Base-by-base conservation (phyloP, 2,113 vertebrate genomes). In the Glaucidium brasilianum region DNA sequence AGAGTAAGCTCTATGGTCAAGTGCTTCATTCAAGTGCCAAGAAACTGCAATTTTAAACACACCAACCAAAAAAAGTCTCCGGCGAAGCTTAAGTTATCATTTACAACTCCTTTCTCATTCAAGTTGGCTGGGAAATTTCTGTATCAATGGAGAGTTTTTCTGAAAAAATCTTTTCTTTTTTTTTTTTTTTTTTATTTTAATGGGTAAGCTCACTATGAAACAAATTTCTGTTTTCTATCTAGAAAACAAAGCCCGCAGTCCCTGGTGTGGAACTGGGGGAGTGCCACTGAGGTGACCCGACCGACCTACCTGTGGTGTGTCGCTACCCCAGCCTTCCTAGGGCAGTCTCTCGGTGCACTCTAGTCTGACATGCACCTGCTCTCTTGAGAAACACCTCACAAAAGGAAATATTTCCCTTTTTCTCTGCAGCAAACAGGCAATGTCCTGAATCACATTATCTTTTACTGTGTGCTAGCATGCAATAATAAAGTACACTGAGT, bases 401-500 rank as follows among this genome's bases (percentile, higher is more conserved):
- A 6, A 4, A 6, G 20, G 41, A 45, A 87, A 63, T 12, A 56
- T 4, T 45, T n/a, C 6, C 5, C 15, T 34, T 64, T 30, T 39
- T 7, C 59, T 58, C 68, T 49, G n/a, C 20, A 39, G 64, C 25
- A n/a, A 82, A 72, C 12, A 23, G 25, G 37, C 22, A 9, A n/a
- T 3, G 7, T 26, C 47, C 32, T 43, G 53, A 55, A 39, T 12
- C 20, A 22, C 1, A 2, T 21, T 4, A 45, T 11, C 21, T 20
- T 20, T 39, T 45, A 37, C 11, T 1, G 11, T 5, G 11, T 27
- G 34, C 73, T 23, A 62, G n/a, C 37, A 11, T 22, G 81, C 72
- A 67, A 3, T 20, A 53, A 60, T 14, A 5, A 59, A 26, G 10
- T 8, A 26, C 32, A 13, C 16, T 0, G 3, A 62, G 30, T 2